phyloP scores from a whole-genome alignment of 2,797 vertebrate genomes.

The Hippoglossus hippoglossus region DNA sequence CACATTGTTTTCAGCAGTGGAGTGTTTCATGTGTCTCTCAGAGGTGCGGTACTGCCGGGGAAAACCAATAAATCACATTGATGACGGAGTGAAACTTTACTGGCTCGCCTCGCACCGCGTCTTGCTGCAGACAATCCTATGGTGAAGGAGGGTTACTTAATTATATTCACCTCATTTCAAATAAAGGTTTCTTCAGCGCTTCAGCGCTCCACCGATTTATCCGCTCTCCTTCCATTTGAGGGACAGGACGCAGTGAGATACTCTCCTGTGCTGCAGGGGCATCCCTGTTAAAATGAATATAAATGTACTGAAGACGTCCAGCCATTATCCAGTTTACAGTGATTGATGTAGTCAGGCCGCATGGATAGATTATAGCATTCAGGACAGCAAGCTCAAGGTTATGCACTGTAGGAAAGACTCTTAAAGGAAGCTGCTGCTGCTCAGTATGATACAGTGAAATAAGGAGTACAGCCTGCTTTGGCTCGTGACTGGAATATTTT shows the following conservation, averaged over 20 bases:
- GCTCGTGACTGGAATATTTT: slow-evolving; percentile 11
- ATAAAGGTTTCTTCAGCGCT: not conserved
- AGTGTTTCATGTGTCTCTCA: slow-evolving; percentile 14
- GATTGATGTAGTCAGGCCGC: slow-evolving; percentile 16
- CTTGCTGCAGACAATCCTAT: slow-evolving; percentile 4
- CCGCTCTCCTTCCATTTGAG: not conserved
- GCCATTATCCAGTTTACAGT: slow-evolving; percentile 32
- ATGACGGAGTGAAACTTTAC: slow-evolving; percentile 10
- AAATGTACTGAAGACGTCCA: slow-evolving; percentile 10
- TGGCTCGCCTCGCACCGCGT: slow-evolving; percentile 1
- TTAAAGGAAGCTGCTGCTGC: slow-evolving; percentile 27
- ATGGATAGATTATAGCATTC: slow-evolving; percentile 25
- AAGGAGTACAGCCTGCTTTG: slow-evolving; percentile 5
- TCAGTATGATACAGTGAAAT: slow-evolving; percentile 11
- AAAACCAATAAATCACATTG: slow-evolving; percentile 40
- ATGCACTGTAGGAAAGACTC: not conserved
- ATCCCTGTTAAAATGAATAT: not conserved
- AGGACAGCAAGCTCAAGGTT: slow-evolving; percentile 44
- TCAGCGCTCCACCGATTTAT: slow-evolving; percentile 4
- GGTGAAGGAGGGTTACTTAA: slow-evolving; percentile 2
- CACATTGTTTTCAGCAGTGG: slow-evolving; percentile 9
- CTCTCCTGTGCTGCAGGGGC: not conserved
- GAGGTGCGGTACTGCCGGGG: slow-evolving; percentile 6
- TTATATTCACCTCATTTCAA: not conserved
- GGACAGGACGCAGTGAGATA: slow-evolving; percentile 1